Percentiles rank a stretch among this genome's conserved stretches.
phyloP scores from a whole-genome alignment of 2,113 vertebrate genomes.

The Hippolais icterina region DNA sequence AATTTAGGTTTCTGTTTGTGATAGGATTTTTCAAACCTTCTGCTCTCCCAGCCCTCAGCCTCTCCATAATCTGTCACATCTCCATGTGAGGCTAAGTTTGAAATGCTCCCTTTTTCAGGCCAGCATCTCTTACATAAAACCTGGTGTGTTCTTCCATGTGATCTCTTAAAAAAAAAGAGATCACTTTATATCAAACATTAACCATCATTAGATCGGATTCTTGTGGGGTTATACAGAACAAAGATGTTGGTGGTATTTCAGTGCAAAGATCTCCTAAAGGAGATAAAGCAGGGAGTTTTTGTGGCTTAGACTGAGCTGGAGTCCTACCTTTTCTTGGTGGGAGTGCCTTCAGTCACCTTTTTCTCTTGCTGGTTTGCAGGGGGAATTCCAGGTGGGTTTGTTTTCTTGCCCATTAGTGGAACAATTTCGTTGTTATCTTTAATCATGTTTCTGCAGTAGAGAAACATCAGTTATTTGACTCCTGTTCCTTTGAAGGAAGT shows the following conservation, averaged over 20 bases:
- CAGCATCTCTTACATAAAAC: not conserved
- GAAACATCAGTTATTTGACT: not conserved
- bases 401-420: conserved; percentile 69
- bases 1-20: not conserved
- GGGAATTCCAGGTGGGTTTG: conserved; percentile 27
- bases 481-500: not conserved
- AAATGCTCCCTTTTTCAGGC: not conserved
- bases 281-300: not conserved
- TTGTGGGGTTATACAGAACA: not conserved
- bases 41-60: not conserved
- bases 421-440: conserved; percentile 57
- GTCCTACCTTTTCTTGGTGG: conserved; percentile 68
- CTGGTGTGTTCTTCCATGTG: not conserved
- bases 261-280: not conserved
- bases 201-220: not conserved
- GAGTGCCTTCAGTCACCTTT: conserved; percentile 45
- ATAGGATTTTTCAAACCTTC: not conserved
- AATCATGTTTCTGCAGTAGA: conserved; percentile 56
- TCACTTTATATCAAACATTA: not conserved
- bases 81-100: not conserved
- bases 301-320: not conserved
- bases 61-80: not conserved
- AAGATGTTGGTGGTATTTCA: not conserved
- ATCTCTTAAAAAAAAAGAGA: not conserved
- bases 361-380: conserved; percentile 58